Conservation (phyloP, 2,797 vertebrate genomes). For the Chrosomus eos region DNA sequence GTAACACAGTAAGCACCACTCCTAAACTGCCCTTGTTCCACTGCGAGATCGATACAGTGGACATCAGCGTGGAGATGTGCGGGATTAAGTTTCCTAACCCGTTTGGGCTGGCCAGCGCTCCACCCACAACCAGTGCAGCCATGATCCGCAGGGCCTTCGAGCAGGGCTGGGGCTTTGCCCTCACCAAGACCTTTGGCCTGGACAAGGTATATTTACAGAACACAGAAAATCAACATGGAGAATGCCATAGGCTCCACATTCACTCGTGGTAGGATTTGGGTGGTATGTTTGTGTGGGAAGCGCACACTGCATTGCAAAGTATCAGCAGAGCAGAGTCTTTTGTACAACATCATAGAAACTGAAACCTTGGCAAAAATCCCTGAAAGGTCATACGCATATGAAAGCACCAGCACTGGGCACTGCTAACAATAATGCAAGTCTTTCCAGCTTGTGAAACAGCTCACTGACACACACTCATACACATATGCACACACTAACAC, state of each 20-base stretch:
- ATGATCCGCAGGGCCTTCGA: slow-evolving; percentile 94
- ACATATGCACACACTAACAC: slow-evolving; percentile 78
- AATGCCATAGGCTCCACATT: slow-evolving; percentile 10
- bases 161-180: slow-evolving; percentile 91
- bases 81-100: slow-evolving; percentile 90
- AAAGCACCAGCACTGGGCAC: slow-evolving; percentile 29
- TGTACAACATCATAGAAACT: slow-evolving; percentile 25
- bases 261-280: background rate
- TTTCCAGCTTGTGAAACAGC: slow-evolving; percentile 46
- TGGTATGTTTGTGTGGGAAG: slow-evolving; percentile 39
- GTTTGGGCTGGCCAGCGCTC: slow-evolving; percentile 93
- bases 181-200: slow-evolving; percentile 93
- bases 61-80: slow-evolving; percentile 88
- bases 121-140: slow-evolving; percentile 87
- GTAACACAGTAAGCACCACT: slow-evolving; percentile 70
- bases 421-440: slow-evolving; percentile 42
- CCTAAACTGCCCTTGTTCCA: slow-evolving; percentile 88
- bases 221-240: slow-evolving; percentile 7
- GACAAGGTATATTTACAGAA: slow-evolving; percentile 83
- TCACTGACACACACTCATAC: slow-evolving; percentile 50
- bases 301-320: slow-evolving; percentile 5
- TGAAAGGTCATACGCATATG: slow-evolving; percentile 43
- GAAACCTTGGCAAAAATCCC: slow-evolving; percentile 43
- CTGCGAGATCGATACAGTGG: slow-evolving; percentile 87
- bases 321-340: slow-evolving; percentile 17